Evolutionary conservation across 2,113 vertebrate species (phyloP).

Genomic region (Kryptolebias marmoratus): DNA sequence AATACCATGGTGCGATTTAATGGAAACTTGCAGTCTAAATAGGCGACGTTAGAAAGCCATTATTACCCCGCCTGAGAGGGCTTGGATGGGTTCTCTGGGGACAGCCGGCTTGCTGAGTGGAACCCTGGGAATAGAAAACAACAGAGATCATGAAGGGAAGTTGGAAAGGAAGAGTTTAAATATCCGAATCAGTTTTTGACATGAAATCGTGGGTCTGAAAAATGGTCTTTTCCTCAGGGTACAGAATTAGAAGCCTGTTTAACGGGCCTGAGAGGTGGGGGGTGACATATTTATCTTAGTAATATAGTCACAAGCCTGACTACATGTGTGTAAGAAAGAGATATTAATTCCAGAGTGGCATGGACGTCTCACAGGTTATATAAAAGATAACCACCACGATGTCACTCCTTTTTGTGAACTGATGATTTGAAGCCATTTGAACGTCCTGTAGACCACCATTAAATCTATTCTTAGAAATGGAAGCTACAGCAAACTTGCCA

Average conservation of each 20-base stretch:
- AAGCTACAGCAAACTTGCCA: no score
- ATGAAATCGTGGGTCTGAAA: background rate
- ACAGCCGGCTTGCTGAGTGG: slow-evolving; percentile 55
- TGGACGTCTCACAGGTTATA: no score
- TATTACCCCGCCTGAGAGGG: slow-evolving; percentile 72
- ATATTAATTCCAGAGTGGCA: no score
- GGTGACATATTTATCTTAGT: no score
- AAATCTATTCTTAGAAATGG: no score
- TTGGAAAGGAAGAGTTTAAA: slow-evolving; percentile 5
- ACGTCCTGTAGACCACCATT: no score
- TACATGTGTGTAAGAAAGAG: no score
- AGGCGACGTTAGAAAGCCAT: slow-evolving; percentile 76
- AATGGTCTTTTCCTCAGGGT: background rate
- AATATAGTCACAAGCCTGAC: no score
- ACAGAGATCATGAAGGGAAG: slow-evolving; percentile 13
- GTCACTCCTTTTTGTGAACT: no score
- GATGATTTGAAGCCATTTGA: no score
- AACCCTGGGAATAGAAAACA: slow-evolving; percentile 60
- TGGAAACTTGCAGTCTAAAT: slow-evolving; percentile 83
- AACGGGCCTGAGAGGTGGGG: no score
- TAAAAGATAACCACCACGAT: no score
- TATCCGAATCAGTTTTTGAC: background rate
- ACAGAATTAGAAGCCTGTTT: background rate
- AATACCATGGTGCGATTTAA: slow-evolving; percentile 85
- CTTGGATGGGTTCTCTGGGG: slow-evolving; percentile 70